Evolutionary conservation across 2,797 vertebrate species (phyloP), one percentile per base, ranked within the genome.

Genomic region (Ctenopoma multispine): DNA sequence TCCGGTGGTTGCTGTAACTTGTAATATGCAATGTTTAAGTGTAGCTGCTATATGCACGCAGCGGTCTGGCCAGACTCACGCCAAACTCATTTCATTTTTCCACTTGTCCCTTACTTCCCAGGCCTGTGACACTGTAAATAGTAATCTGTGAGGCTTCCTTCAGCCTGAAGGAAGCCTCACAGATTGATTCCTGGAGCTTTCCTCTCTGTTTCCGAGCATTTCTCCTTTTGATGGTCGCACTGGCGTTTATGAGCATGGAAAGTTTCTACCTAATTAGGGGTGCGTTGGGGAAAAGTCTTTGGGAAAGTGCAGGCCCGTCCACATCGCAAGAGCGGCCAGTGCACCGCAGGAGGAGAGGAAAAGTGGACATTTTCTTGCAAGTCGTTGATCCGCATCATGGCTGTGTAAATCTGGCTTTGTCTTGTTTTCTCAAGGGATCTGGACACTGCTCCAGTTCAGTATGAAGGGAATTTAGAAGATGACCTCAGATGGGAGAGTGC

Each of bases 221-320:
- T 86, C 76, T 82, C 69, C 79, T 77, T 92, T 90, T 90, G 82
- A 92, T 88, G 89, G 90, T 88, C 50, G 69, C 72, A 69, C 2
- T 89, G 72, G 80, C 72, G 72, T 92, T 92, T 80, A 87, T 78
- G 75, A 88, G 89, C 75, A 81, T 15, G 89, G 92, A 92, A 92
- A 89, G 84, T 90, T 91, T 84, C 90, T 87, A 51, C 74, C 63
- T 91, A 90, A 92, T 91, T 93, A 89, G 79, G 89, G 87, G 81
- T 83, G 81, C 36, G 17, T 88, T 79, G 82, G 69, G 85, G 81
- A 69, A 79, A 86, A 81, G 71, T 69, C 75, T 90, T 80, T 76
- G 68, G 85, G 83, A 86, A 88, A 84, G 50, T 27, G 34, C 63
- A 70, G 71, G 74, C 57, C 73, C 23, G 23, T 85, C 80, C 73